Percentiles rank a stretch among this genome's conserved stretches.
These are phyloP conservation scores for Rhimphoctona megacephalus DNA, from an alignment of 2,888 invertebrate species.

Conservation along the genomic window DNA sequence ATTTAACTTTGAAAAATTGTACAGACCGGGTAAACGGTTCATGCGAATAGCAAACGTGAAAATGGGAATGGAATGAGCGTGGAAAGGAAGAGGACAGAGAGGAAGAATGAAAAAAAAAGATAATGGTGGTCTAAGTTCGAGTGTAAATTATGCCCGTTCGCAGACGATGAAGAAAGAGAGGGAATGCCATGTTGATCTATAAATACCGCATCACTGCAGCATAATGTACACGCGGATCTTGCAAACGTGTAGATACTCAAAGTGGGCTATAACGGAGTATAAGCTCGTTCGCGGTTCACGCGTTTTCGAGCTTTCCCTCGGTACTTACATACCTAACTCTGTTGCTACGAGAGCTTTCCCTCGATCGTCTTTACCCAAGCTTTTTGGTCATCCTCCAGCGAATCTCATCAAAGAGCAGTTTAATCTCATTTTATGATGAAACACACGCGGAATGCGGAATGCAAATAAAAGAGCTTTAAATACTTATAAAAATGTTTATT, in stretches of 20 bases:
- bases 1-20: constrained; percentile 13
- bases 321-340: constrained; percentile 47
- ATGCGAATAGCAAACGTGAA: constrained; percentile 22
- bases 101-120: constrained; percentile 36
- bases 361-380: constrained; percentile 7
- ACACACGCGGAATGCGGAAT: not conserved
- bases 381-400: not conserved
- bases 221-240: constrained; percentile 71
- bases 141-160: constrained; percentile 71
- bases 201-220: constrained; percentile 73
- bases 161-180: constrained; percentile 68
- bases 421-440: not conserved
- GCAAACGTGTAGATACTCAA: constrained; percentile 43
- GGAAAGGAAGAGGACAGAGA: constrained; percentile 29
- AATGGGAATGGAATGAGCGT: constrained; percentile 55
- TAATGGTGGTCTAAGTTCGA: constrained; percentile 68
- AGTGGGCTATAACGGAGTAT: constrained; percentile 49
- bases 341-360: constrained; percentile 59
- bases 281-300: constrained; percentile 55
- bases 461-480: not conserved
- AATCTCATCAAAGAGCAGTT: not conserved
- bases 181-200: constrained; percentile 73
- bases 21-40: not conserved
- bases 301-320: constrained; percentile 58
- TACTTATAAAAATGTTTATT: not conserved